Conservation (phyloP, 2,888 invertebrate genomes). For the Oxycera nigricornis region DNA sequence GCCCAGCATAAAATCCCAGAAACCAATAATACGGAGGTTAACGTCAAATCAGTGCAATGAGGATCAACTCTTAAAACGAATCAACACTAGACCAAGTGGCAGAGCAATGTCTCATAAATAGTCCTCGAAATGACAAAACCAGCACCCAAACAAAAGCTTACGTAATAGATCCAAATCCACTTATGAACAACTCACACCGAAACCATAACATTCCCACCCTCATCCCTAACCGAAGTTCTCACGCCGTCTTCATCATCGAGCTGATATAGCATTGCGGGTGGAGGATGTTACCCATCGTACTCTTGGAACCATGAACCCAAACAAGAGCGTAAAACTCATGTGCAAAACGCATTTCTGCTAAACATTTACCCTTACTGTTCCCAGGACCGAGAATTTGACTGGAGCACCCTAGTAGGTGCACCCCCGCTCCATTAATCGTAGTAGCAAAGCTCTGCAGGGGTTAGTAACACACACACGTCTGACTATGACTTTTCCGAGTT, state of each 20-base stretch:
- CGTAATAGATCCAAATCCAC: slow-evolving; percentile 43
- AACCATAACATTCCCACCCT: neutral
- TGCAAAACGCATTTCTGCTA: neutral
- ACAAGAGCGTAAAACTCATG: slow-evolving; percentile 29
- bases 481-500: slow-evolving; percentile 20
- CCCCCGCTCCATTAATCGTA: neutral
- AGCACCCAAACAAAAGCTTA: slow-evolving; percentile 47
- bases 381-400: neutral
- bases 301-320: slow-evolving; percentile 10
- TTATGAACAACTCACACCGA: slow-evolving; percentile 10
- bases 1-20: too few species aligned
- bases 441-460: slow-evolving; percentile 16
- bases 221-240: too few species aligned
- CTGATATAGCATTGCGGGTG: too few species aligned
- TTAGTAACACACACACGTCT: neutral
- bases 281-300: neutral
- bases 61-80: slow-evolving; percentile 4
- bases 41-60: too few species aligned
- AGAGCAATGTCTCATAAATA: slow-evolving; percentile 45
- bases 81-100: slow-evolving; percentile 21
- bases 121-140: slow-evolving; percentile 44
- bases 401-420: neutral
- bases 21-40: too few species aligned
- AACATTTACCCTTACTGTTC: neutral
- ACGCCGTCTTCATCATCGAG: too few species aligned